These are phyloP conservation scores for Mastomys natalensis DNA, from an alignment of 2,113 vertebrate species.

Conservation along the genomic window DNA sequence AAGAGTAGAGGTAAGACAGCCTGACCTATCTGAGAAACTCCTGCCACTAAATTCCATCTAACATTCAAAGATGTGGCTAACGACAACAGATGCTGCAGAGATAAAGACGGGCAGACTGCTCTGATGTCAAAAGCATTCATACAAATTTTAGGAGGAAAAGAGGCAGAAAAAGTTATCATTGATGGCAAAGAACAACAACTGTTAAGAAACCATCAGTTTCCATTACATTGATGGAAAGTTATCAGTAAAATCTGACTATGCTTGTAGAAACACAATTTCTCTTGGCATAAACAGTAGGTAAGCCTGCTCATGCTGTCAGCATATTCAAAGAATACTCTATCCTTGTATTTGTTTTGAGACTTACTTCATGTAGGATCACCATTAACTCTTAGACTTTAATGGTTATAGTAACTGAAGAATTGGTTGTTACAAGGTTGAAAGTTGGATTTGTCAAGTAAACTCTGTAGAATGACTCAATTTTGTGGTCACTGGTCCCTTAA, in stretches of 20 bases:
- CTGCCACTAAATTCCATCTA: not conserved
- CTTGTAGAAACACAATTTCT: slow-evolving; percentile 1
- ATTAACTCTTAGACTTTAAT: not conserved
- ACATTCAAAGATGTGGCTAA: not conserved
- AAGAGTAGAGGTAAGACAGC: not conserved
- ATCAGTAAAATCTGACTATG: not conserved
- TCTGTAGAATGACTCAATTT: not conserved
- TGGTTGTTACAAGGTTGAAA: not conserved
- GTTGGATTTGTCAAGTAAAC: not conserved
- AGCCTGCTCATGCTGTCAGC: not conserved
- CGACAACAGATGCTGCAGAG: not conserved
- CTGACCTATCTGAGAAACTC: not conserved
- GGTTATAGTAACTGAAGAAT: not conserved
- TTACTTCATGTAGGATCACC: not conserved
- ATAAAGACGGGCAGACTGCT: not conserved
- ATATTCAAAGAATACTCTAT: not conserved
- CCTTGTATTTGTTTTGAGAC: not conserved
- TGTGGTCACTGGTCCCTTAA: not conserved
- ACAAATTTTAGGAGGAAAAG: not conserved
- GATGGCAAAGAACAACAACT: not conserved
- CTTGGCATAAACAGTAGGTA: not conserved
- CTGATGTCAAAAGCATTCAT: not conserved
- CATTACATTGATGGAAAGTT: not conserved
- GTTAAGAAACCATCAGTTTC: not conserved
- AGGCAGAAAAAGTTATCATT: not conserved